Percentiles rank a stretch among this genome's conserved stretches.
Conservation (phyloP, 2,113 vertebrate species). For the Tympanuchus pallidicinctus region DNA sequence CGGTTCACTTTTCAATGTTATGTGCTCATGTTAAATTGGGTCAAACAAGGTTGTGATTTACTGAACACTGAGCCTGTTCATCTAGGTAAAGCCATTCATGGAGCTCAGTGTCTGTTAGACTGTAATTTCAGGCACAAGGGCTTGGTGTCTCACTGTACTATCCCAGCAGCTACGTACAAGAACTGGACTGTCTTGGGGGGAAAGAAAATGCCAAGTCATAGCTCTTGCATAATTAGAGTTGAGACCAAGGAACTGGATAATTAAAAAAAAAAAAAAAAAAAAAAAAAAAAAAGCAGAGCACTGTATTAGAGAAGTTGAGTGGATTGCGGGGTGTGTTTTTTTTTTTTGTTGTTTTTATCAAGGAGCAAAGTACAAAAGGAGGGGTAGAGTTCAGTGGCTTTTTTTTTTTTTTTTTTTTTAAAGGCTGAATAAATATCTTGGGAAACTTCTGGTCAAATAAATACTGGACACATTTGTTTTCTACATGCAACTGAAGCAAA, state of each 20-base stretch:
- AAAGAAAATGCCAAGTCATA: conserved; percentile 67
- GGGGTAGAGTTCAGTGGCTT: not conserved
- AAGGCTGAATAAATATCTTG: not conserved
- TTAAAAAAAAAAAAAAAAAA: not conserved
- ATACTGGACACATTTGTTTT: too few relatives aligned
- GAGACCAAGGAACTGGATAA: not conserved
- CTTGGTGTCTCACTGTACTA: not conserved
- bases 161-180: not conserved
- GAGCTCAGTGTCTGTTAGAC: not conserved
- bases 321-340: not conserved
- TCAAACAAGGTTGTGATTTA: not conserved
- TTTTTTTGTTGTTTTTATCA: not conserved
- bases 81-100: not conserved
- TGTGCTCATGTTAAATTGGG: not conserved
- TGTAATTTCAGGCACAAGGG: not conserved
- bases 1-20: not conserved
- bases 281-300: not conserved
- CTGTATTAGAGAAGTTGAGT: not conserved
- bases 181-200: not conserved
- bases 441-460: not conserved
- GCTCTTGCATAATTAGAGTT: conserved; percentile 41
- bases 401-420: not conserved
- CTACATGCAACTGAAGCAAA: not conserved
- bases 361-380: conserved; percentile 22
- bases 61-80: not conserved